These are phyloP conservation scores for Diaperis boleti DNA, from an alignment of 2,888 invertebrate species.

Conservation along the genomic window DNA sequence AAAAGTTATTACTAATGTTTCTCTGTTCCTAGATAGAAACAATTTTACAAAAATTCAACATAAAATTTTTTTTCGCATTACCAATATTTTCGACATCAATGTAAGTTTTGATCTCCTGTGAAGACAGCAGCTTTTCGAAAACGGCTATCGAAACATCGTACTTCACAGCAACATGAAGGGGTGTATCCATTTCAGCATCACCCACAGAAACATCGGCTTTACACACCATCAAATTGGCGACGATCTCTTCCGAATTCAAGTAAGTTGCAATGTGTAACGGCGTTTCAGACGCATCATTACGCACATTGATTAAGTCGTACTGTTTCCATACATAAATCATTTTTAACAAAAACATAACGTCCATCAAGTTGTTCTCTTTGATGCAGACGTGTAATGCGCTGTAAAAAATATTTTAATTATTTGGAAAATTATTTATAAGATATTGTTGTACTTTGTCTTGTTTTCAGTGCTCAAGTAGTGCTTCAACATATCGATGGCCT, in stretches of 20 bases:
- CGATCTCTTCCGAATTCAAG: slow-evolving; percentile 62
- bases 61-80: no score
- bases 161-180: slow-evolving; percentile 67
- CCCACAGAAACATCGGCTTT: slow-evolving; percentile 70
- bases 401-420: slow-evolving; percentile 44
- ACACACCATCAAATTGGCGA: slow-evolving; percentile 68
- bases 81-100: slow-evolving; percentile 58
- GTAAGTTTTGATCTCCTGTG: slow-evolving; percentile 43
- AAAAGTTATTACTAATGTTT: no score
- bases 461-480: slow-evolving; percentile 53
- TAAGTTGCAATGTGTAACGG: slow-evolving; percentile 69
- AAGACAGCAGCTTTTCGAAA: slow-evolving; percentile 48
- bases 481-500: slow-evolving; percentile 50
- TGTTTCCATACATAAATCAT: slow-evolving; percentile 50
- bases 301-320: slow-evolving; percentile 63
- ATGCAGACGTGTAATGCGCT: slow-evolving; percentile 60
- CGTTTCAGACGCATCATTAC: slow-evolving; percentile 67
- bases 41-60: no score
- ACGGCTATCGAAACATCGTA: slow-evolving; percentile 43
- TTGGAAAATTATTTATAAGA: not conserved
- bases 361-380: slow-evolving; percentile 45
- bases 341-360: slow-evolving; percentile 52
- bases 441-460: slow-evolving; percentile 56
- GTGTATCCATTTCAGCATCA: slow-evolving; percentile 70
- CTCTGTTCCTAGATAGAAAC: no score